These are phyloP conservation scores for Chelonus insularis DNA, from an alignment of 1,140 invertebrate species.

Conservation along the genomic window DNA sequence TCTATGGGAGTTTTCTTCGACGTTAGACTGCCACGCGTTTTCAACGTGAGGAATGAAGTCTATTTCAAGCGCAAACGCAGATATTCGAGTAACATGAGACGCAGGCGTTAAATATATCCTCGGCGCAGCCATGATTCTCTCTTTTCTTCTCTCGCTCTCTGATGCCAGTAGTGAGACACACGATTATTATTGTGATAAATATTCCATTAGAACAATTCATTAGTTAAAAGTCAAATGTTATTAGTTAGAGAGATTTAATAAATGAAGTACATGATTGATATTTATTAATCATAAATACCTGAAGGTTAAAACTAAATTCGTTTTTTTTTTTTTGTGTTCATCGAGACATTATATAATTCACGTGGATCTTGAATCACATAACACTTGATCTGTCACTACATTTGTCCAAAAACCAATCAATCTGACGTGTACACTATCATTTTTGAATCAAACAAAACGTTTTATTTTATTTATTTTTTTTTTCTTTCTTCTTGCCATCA, in stretches of 20 bases:
- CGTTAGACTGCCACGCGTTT: background rate
- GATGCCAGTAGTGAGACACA: background rate
- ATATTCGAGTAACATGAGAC: conserved; percentile 33
- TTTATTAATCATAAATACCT: conserved; percentile 1
- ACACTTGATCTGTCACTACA: conserved; percentile 1
- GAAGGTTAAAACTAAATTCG: too few species aligned
- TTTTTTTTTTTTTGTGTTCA: background rate
- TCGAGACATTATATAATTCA: background rate
- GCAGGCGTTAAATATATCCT: conserved; percentile 31
- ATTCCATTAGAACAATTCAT: background rate
- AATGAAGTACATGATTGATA: too few species aligned
- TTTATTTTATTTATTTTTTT: too few species aligned
- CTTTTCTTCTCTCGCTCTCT: background rate
- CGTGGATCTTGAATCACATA: background rate
- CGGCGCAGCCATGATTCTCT: conserved; percentile 14
- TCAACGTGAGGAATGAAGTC: conserved; percentile 29
- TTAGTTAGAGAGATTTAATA: too few species aligned
- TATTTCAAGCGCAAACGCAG: conserved; percentile 30
- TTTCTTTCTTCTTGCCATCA: too few species aligned
- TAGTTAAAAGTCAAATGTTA: too few species aligned
- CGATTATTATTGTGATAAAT: background rate
- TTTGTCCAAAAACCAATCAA: conserved; percentile 4
- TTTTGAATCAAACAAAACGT: background rate
- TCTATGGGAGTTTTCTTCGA: conserved; percentile 7
- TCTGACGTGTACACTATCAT: conserved; percentile 15